phyloP scores from a whole-genome alignment of 2,888 invertebrate species.

The Pediacus dermestoides region DNA sequence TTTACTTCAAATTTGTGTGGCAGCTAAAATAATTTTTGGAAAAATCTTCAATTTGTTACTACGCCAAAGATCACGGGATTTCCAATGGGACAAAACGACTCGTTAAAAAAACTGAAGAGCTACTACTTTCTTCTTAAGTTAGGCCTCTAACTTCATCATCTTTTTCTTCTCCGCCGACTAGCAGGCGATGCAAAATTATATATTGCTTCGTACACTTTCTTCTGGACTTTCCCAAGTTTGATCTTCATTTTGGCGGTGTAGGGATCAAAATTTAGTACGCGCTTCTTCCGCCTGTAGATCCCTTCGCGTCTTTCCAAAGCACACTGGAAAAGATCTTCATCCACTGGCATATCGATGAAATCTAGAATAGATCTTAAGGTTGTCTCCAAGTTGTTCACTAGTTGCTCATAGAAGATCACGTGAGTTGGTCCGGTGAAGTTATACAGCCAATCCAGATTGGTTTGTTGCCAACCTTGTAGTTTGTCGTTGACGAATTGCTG shows the following conservation, averaged over 20 bases:
- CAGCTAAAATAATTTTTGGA: too few relatives aligned
- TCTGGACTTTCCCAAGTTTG: constrained; percentile 51
- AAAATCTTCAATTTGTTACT: too few relatives aligned
- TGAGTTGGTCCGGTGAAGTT: constrained; percentile 66
- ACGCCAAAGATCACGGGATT: too few relatives aligned
- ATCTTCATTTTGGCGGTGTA: constrained; percentile 63
- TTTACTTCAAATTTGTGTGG: too few relatives aligned
- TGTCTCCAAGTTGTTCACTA: constrained; percentile 59
- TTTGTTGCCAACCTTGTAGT: constrained; percentile 63
- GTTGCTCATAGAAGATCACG: constrained; percentile 67
- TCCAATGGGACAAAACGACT: too few relatives aligned
- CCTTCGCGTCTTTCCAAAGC: constrained; percentile 53
- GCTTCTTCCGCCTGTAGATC: constrained; percentile 67
- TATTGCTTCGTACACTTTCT: constrained; percentile 53
- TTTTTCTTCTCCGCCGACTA: constrained; percentile 19
- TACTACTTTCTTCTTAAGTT: too few relatives aligned
- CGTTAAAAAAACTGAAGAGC: too few relatives aligned
- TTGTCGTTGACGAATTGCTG: constrained; percentile 65
- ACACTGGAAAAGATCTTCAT: constrained; percentile 39
- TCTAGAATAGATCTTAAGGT: constrained; percentile 58
- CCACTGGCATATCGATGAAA: constrained; percentile 53
- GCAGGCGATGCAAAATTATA: constrained; percentile 43
- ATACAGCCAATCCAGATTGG: constrained; percentile 68
- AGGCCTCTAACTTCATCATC: too few relatives aligned
- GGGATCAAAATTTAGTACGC: constrained; percentile 66